These are phyloP conservation scores for Margarornis squamiger DNA, from an alignment of 2,797 vertebrate genomes.

Conservation along the genomic window DNA sequence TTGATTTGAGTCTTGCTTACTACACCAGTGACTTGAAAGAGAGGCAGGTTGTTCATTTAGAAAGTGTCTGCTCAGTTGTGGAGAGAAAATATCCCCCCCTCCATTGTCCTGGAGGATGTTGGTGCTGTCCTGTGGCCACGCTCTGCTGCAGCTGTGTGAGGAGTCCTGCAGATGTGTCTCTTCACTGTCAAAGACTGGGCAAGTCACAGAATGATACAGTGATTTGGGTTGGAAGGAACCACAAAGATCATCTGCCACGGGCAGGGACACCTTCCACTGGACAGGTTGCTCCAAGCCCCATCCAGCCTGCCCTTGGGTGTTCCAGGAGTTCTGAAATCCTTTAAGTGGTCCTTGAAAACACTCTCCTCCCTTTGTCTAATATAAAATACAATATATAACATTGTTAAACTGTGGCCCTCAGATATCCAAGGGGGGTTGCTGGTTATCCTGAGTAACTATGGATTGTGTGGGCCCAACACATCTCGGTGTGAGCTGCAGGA, in stretches of 20 bases:
- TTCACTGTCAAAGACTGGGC: background rate
- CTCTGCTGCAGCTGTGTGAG: background rate
- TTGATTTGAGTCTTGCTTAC: background rate
- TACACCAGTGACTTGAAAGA: background rate
- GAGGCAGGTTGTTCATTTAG: background rate
- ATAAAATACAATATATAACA: rapidly evolving
- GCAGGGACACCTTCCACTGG: background rate
- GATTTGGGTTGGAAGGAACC: background rate
- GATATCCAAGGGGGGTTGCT: background rate
- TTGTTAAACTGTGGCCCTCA: background rate
- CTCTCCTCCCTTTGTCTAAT: background rate
- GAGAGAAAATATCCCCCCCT: background rate
- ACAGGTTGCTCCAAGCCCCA: background rate
- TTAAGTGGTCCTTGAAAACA: background rate
- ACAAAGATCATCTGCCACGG: background rate
- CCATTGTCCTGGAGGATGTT: background rate
- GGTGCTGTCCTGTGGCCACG: background rate
- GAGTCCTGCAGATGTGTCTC: rapidly evolving
- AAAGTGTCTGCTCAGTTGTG: background rate
- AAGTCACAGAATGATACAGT: background rate
- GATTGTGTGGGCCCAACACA: rapidly evolving
- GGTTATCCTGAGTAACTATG: rapidly evolving
- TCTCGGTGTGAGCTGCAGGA: background rate
- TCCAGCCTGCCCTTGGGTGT: background rate
- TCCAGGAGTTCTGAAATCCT: background rate